Base-by-base conservation (phyloP, 2,113 vertebrate species). In the Nettapus auritus region DNA sequence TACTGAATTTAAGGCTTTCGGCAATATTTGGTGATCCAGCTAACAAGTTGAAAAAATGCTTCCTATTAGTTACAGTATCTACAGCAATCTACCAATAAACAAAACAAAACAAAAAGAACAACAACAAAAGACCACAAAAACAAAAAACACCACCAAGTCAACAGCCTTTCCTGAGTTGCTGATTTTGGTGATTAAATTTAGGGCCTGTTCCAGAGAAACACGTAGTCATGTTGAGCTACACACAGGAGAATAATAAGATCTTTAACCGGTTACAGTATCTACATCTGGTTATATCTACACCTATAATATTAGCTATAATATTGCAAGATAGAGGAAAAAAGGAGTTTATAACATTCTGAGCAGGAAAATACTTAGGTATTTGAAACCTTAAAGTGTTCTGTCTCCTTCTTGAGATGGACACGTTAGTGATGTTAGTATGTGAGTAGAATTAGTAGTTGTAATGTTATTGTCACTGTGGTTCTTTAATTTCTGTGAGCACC, bases 121-220 rank as follows among this genome's bases (percentile, higher is more conserved):
- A 53, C n/a, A 28, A 15, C 8, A 28, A 28, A n/a, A n/a, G n/a
- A n/a, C n/a, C n/a, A 53, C 25, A 34, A 17, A 55, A 36, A 17
- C 34, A 36, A 52, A 52, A 12, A 52, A 52, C 12, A 52, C 12
- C 23, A 34, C n/a, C 34, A 63, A 19, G 0, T 2, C 1, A 3
- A 8, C 11, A 42, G 9, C 7, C 13, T 74, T 76, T 67, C 63
- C 44, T 57, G 46, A 74, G 31, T 69, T 0, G 0, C 40, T 40
- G 15, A 12, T 62, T 10, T 31, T 59, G 11, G 22, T 5, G 10
- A 23, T 66, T 76, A 86, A 34, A 40, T 67, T 42, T 36, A 53
- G 21, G 31, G 13, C 55, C 26, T 82, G 20, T 74, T 11, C 11
- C 50, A 40, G 36, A 36, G 53, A 76, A 87, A 48, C 10, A 8